Percentiles rank a stretch among this genome's conserved stretches.
Conservation (phyloP, 2,113 vertebrate species). For the Trogon melanurus region DNA sequence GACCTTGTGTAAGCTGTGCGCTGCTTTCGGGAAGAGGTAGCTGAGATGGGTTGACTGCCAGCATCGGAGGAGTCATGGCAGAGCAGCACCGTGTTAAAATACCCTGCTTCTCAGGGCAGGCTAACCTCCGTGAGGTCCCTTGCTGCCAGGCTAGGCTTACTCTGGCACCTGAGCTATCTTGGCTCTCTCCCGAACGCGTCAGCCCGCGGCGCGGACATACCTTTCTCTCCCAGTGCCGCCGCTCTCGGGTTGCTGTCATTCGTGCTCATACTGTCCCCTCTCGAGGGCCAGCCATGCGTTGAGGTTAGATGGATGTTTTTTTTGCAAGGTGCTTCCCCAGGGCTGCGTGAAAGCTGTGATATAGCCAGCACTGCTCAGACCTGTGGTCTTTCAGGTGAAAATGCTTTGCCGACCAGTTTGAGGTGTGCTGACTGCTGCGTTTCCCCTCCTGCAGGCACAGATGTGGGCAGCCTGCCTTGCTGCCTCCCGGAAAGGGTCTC, state of each 20-base stretch:
- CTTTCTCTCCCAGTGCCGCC: accelerated
- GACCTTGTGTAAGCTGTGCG: background rate
- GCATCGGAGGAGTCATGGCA: accelerated
- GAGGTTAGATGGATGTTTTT: background rate
- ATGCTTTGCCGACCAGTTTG: accelerated
- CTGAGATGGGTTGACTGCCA: background rate
- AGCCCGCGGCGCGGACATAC: background rate
- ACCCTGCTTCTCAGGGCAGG: background rate
- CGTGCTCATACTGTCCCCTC: accelerated
- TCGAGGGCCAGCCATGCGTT: accelerated
- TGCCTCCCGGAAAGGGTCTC: accelerated
- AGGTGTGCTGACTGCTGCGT: accelerated
- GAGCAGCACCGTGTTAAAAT: background rate
- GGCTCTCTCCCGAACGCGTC: accelerated
- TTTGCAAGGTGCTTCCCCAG: background rate
- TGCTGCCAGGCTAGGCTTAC: accelerated
- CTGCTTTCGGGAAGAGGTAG: background rate
- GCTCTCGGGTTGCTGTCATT: background rate
- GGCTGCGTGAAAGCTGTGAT: accelerated
- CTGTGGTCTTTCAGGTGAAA: accelerated
- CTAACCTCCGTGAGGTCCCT: accelerated
- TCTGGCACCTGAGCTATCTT: background rate
- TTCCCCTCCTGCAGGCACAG: background rate
- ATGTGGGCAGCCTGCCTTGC: accelerated
- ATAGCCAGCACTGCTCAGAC: background rate